Conservation (phyloP, 2,113 vertebrate genomes). For the Notarius quadriscutis region DNA sequence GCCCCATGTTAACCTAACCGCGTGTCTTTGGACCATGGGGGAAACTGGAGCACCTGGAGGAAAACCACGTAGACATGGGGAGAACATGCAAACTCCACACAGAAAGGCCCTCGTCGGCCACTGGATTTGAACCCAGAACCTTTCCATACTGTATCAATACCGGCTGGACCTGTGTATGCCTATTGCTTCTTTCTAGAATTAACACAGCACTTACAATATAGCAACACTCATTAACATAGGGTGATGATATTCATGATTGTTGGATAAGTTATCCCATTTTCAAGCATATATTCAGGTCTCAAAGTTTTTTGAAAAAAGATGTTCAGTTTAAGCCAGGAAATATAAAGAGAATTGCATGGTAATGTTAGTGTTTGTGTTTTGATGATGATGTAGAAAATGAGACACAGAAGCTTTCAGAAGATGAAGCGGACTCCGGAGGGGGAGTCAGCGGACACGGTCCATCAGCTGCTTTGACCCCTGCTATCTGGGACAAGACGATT, state of each 20-base stretch:
- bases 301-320: neutral
- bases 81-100: too few species aligned
- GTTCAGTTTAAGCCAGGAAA: neutral
- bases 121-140: too few species aligned
- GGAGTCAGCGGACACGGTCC: conserved; percentile 74
- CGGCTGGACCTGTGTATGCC: neutral
- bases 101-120: too few species aligned
- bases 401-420: conserved; percentile 69
- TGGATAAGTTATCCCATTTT: neutral
- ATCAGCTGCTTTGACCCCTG: conserved; percentile 90
- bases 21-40: too few species aligned
- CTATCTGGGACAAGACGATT: conserved; percentile 95
- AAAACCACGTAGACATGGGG: too few species aligned
- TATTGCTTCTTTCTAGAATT: neutral
- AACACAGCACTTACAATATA: neutral
- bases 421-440: conserved; percentile 47
- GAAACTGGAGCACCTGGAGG: too few species aligned
- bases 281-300: too few species aligned
- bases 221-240: neutral
- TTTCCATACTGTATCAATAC: neutral
- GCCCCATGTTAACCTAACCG: too few species aligned
- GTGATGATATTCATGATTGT: neutral
- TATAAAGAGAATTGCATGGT: neutral
- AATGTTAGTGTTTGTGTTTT: neutral
- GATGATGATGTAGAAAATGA: conserved; percentile 67